Evolutionary conservation across 2,113 vertebrate genomes (phyloP), one percentile per base, ranked within the genome.

Genomic region (Halcyon malimbica): DNA sequence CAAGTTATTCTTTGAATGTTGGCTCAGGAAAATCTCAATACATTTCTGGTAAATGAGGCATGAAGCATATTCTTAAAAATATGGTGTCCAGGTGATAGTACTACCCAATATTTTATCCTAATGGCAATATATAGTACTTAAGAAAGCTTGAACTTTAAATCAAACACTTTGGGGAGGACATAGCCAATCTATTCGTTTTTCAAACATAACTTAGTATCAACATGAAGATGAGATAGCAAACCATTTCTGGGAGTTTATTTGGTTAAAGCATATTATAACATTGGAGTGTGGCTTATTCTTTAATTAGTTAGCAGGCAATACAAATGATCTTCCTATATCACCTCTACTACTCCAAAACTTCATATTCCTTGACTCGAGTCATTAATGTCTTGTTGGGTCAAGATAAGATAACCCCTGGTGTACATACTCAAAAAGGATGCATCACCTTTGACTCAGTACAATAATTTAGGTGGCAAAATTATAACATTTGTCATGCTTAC

Each of bases 21-120:
- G 87, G 78, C 75, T 93, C 60, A 70, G 71, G 85, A 96, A 97
- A 91, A 96, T 95, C 92, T 96, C 94, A 88, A 94, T 96, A 96
- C 37, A 95, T 95, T 96, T 83, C 89, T 88, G 84, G 84, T 86
- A 96, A 97, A 97, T 96, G 96, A 97, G 84, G 91, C 91, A 87
- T 97, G 95, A 97, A 96, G 35, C 94, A 96, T 87, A 87, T 94
- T 96, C 75, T 94, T 87, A 80, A 95, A 96, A 93, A 95, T 90
- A 96, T 53, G 87, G 60, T 91, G 75, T 93, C 78, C 96, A 91
- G 78, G 64, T 92, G 64, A 88, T 59, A 81, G 42, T 31, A 81
- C 44, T 94, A 53, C 53, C 87, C 78, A 83, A 94, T 97, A 94
- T 95, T 96, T 97, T 94, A 96, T 94, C 87, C 23, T 94, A 94